These are phyloP conservation scores for Diaprepes abbreviatus DNA, from an alignment of 2,888 invertebrate species.

Conservation along the genomic window DNA sequence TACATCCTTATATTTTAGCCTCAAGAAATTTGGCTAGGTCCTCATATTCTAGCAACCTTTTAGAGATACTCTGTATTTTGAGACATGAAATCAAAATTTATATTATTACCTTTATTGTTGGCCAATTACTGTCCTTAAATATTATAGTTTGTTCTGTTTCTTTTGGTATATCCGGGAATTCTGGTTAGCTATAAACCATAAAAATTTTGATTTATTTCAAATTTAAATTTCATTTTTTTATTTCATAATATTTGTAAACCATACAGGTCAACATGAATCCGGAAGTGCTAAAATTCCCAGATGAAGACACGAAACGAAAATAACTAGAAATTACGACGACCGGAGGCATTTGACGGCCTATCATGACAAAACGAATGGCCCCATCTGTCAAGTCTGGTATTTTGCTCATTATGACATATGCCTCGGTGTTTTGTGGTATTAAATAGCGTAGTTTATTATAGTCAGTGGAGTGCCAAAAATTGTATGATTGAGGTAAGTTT, in stretches of 20 bases:
- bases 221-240: background rate
- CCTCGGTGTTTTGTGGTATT: slow-evolving; percentile 12
- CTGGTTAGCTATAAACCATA: too few species aligned
- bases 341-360: slow-evolving; percentile 44
- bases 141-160: too few species aligned
- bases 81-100: too few species aligned
- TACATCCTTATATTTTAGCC: too few species aligned
- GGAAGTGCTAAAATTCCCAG: slow-evolving; percentile 10
- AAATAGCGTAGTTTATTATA: slow-evolving; percentile 21
- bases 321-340: slow-evolving; percentile 40
- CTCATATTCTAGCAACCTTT: too few species aligned
- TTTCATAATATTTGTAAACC: background rate
- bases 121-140: too few species aligned
- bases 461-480: background rate
- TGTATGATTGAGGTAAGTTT: background rate
- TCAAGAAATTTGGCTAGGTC: too few species aligned
- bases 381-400: slow-evolving; percentile 40
- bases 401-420: slow-evolving; percentile 42
- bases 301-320: slow-evolving; percentile 31
- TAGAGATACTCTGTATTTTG: too few species aligned
- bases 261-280: background rate
- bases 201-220: too few species aligned
- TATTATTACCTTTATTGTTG: too few species aligned
- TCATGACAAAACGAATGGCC: slow-evolving; percentile 36
- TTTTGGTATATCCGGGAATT: too few species aligned